phyloP scores from a whole-genome alignment of 1,140 invertebrate species.

The Sarcophaga bullata region DNA sequence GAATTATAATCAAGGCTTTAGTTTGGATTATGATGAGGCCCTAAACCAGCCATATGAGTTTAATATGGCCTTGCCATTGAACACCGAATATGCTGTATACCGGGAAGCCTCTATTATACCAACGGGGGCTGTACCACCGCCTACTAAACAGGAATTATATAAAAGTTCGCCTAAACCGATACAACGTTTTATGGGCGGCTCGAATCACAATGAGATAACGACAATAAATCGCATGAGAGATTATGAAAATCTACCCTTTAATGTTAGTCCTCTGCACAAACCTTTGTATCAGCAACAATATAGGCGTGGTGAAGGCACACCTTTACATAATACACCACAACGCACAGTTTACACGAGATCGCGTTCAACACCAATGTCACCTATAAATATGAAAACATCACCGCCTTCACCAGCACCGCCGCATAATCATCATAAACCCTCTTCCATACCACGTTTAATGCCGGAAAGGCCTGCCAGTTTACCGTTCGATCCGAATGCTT shows the following conservation, averaged over 20 bases:
- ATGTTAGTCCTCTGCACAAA: constrained; percentile 51
- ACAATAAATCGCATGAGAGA: constrained; percentile 47
- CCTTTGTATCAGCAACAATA: constrained; percentile 48
- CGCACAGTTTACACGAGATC: constrained; percentile 58
- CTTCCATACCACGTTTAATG: constrained; percentile 60
- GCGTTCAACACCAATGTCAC: constrained; percentile 42
- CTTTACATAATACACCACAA: constrained; percentile 65
- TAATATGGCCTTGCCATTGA: constrained; percentile 47
- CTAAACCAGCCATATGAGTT: constrained; percentile 66
- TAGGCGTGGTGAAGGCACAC: neutral
- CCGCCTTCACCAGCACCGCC: constrained; percentile 31
- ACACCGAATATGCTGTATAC: constrained; percentile 51
- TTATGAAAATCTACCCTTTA: constrained; percentile 48
- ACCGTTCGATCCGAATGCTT: constrained; percentile 67
- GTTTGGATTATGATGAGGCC: constrained; percentile 68
- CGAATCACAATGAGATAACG: constrained; percentile 1
- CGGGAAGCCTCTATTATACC: constrained; percentile 27
- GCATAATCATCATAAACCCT: constrained; percentile 54
- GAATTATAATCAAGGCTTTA: constrained; percentile 71
- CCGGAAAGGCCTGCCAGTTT: constrained; percentile 78
- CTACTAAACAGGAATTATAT: constrained; percentile 58
- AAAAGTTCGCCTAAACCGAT: constrained; percentile 58
- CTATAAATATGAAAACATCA: constrained; percentile 68
- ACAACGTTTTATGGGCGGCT: constrained; percentile 48
- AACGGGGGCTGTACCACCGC: constrained; percentile 44